Evolutionary conservation across 2,113 vertebrate species (phyloP), one percentile per base, ranked within the genome.

Genomic region (Neogobius melanostomus): DNA sequence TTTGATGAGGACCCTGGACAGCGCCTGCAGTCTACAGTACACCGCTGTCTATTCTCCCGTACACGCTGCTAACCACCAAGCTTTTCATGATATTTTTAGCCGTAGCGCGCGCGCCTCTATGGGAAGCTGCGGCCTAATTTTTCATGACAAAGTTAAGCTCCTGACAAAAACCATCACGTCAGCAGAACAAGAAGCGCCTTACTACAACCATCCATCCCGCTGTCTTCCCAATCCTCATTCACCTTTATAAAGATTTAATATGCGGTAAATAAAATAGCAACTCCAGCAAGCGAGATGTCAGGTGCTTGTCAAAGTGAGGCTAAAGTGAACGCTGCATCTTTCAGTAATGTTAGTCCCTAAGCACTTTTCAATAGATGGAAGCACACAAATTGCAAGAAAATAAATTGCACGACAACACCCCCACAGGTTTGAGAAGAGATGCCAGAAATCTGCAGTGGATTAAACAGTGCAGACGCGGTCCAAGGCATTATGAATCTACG

Each of bases 201-300:
- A 16, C 61, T 83, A 83, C 77, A 68, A 76, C 56, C 61, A 0
- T 0, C 72, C 57, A 17, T 73, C 48, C 65, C 71, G 74, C 48
- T 71, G 59, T 43, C 61, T 68, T 69, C 62, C 71, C 61, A 69
- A 61, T 56, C 42, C 53, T 8, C 59, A 64, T 71, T 77, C 64
- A 65, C 71, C 77, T 84, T 72, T 74, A 59, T 21, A 76, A 75
- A 81, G 68, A 85, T 85, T 82, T 79, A 71, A 86, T 72, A 71
- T 11, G 53, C 59, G 49, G 69, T 28, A 76, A 50, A 71, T 70
- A 57, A 52, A 43, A 63, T 69, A n/a, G 67, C 65, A 66, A 72
- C 72, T 71, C 56, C 78, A 56, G 72, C 64, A 81, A 36, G 53
- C 53, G 7, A 11, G 53, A 70, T 74, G 76, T 76, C 73, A 75